These are phyloP conservation scores for Cynodonichthys magdalenae DNA, from an alignment of 2,797 vertebrate genomes.

Conservation along the genomic window DNA sequence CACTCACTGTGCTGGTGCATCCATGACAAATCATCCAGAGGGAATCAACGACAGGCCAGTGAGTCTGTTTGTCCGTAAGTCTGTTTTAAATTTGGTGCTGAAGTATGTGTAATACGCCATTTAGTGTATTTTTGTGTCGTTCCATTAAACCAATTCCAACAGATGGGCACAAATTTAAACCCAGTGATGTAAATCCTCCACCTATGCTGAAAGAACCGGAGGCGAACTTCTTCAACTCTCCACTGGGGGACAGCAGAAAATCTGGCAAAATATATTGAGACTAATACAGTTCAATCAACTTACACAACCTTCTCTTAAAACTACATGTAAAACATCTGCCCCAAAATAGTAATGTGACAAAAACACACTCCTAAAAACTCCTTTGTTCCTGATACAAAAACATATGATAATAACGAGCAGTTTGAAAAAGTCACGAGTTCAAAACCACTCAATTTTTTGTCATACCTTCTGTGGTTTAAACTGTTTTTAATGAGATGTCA, in stretches of 20 bases:
- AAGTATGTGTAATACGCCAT: constrained; percentile 26
- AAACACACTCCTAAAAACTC: constrained; percentile 20
- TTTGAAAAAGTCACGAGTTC: too few species aligned
- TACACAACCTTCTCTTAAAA: constrained; percentile 25
- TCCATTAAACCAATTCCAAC: constrained; percentile 19
- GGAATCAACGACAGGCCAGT: constrained; percentile 47
- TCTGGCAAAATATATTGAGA: constrained; percentile 30
- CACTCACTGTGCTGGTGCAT: constrained; percentile 47
- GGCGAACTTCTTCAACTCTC: constrained; percentile 50
- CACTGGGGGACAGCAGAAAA: constrained; percentile 60
- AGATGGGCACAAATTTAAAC: constrained; percentile 24
- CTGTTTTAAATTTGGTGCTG: constrained; percentile 32
- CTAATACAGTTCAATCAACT: constrained; percentile 28
- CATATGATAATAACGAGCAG: too few species aligned
- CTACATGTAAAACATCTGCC: constrained; percentile 32
- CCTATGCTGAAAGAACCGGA: constrained; percentile 23
- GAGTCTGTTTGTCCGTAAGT: constrained; percentile 31
- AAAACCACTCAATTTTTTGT: too few species aligned
- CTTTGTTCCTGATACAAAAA: constrained; percentile 18
- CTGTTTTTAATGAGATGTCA: too few species aligned
- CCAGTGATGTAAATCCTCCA: constrained; percentile 43
- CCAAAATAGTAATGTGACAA: constrained; percentile 26
- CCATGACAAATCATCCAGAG: constrained; percentile 62
- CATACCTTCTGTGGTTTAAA: too few species aligned
- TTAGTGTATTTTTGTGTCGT: constrained; percentile 19